Evolutionary conservation across 2,113 vertebrate species (phyloP).

Genomic region (Myodes glareolus): DNA sequence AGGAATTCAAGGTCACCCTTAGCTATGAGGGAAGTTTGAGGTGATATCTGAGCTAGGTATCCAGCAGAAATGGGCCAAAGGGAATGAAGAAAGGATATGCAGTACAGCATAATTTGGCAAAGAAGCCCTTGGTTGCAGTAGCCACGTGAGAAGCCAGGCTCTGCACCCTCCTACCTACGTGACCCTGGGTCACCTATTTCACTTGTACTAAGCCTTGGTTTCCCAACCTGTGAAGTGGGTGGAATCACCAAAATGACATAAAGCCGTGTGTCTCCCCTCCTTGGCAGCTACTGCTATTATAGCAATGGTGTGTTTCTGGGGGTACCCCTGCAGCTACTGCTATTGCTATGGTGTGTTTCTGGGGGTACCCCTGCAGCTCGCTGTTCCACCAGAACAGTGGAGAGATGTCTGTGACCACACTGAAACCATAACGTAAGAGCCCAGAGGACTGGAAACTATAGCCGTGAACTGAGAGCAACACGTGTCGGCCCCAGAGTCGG

Average conservation of each 20-base stretch:
- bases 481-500: constrained; percentile 54
- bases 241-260: not conserved
- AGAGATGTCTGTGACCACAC: constrained; percentile 55
- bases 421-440: constrained; percentile 78
- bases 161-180: not conserved
- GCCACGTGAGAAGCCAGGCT: not conserved
- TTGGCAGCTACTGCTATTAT: not conserved
- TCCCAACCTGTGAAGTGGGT: not conserved
- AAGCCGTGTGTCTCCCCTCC: not conserved
- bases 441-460: constrained; percentile 71
- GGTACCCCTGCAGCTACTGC: not conserved
- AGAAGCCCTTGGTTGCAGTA: not conserved
- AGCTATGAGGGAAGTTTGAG: not conserved
- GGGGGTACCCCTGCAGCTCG: not conserved
- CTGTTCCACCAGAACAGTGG: constrained; percentile 67
- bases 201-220: not conserved
- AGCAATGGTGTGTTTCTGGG: not conserved
- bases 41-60: not conserved
- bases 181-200: not conserved
- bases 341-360: not conserved
- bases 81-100: not conserved
- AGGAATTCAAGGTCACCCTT: not conserved
- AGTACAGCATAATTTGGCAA: not conserved
- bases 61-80: not conserved
- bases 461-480: constrained; percentile 18